Evolutionary conservation across 2,888 invertebrate species (phyloP).

Genomic region (Taenaris catops): DNA sequence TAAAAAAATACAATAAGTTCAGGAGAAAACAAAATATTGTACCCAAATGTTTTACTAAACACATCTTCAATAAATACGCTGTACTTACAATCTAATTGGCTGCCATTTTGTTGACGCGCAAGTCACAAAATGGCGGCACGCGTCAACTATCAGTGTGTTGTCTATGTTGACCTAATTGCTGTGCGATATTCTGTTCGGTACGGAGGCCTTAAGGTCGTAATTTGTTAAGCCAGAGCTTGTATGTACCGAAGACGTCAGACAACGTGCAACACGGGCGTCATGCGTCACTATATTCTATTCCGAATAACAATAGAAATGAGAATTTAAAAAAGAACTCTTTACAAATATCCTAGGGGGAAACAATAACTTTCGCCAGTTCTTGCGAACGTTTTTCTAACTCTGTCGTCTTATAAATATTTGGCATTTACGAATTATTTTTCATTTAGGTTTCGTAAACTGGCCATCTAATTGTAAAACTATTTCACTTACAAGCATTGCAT

Average conservation of each 20-base stretch:
- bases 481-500: too few species aligned
- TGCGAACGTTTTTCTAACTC: too few species aligned
- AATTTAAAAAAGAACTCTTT: too few species aligned
- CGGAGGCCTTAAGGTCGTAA: slow-evolving; percentile 17
- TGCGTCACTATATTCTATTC: slow-evolving; percentile 34
- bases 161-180: slow-evolving; percentile 29
- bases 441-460: too few species aligned
- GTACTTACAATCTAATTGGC: slow-evolving; percentile 66
- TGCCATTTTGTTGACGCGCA: slow-evolving; percentile 54
- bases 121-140: slow-evolving; percentile 61
- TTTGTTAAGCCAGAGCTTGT: slow-evolving; percentile 26
- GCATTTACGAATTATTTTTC: too few species aligned
- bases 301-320: too few species aligned
- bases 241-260: slow-evolving; percentile 32
- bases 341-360: too few species aligned
- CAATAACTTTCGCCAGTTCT: too few species aligned
- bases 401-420: too few species aligned
- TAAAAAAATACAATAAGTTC: slow-evolving; percentile 39
- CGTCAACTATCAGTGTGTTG: slow-evolving; percentile 39
- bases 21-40: slow-evolving; percentile 54
- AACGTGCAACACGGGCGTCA: slow-evolving; percentile 36
- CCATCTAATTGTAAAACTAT: too few species aligned
- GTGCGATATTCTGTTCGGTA: slow-evolving; percentile 19
- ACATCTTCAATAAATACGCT: slow-evolving; percentile 56
- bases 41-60: slow-evolving; percentile 49